Conservation (phyloP, 2,888 invertebrate species). For the Liopterus haemorrhoidalis region DNA sequence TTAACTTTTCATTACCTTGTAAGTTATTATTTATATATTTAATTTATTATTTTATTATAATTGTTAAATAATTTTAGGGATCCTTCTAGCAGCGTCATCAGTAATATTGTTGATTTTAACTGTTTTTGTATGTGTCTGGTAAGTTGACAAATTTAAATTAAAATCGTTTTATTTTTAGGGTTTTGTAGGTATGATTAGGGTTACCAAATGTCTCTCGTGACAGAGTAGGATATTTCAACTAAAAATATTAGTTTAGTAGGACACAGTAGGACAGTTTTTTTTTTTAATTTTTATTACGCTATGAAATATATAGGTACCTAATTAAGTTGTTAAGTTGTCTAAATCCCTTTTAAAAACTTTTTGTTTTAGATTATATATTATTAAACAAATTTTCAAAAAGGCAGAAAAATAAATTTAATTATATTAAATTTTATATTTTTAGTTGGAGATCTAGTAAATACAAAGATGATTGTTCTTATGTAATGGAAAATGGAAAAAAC, state of each 20-base stretch:
- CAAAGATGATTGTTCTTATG: conserved; percentile 8
- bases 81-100: conserved; percentile 11
- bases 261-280: too few species aligned
- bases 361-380: background rate
- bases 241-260: too few species aligned
- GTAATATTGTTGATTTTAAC: conserved; percentile 10
- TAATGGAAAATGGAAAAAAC: conserved; percentile 4
- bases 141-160: conserved; percentile 8
- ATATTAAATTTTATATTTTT: conserved; percentile 1
- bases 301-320: too few species aligned
- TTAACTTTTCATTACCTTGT: too few species aligned
- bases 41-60: background rate
- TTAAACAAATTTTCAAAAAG: background rate
- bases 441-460: conserved; percentile 15
- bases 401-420: background rate
- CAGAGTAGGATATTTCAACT: too few species aligned
- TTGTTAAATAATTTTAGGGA: conserved; percentile 10
- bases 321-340: too few species aligned
- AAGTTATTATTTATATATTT: background rate
- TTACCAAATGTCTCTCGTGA: too few species aligned
- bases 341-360: too few species aligned
- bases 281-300: too few species aligned
- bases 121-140: conserved; percentile 18
- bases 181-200: too few species aligned
- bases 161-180: too few species aligned